phyloP scores from a whole-genome alignment of 1,140 invertebrate genomes.

The Anagrus nilaparvatae region DNA sequence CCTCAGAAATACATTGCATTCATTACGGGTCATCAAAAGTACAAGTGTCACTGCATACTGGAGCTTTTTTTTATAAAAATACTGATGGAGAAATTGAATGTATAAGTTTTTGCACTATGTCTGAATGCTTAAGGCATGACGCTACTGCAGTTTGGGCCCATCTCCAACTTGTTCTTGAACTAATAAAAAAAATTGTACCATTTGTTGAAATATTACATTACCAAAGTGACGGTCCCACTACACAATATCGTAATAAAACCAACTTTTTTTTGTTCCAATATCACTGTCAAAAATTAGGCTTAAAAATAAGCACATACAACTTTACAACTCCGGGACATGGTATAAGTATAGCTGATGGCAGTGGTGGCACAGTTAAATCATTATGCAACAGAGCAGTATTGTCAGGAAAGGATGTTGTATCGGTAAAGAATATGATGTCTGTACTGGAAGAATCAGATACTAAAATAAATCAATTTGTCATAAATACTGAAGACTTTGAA shows the following conservation, averaged over 20 bases:
- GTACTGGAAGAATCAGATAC: too few species aligned
- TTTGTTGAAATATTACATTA: conserved; percentile 3
- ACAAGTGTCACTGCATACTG: conserved; percentile 16
- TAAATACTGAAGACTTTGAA: too few species aligned
- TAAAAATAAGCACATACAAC: conserved; percentile 9
- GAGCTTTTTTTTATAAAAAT: conserved; percentile 7
- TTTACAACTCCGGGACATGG: conserved; percentile 14
- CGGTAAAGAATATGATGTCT: conserved; percentile 11
- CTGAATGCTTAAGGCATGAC: conserved; percentile 9
- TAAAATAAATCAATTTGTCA: too few species aligned
- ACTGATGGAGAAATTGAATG: background rate
- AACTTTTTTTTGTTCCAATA: conserved; percentile 11
- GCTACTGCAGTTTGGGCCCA: conserved; percentile 8
- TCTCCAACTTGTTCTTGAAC: conserved; percentile 5
- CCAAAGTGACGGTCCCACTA: conserved; percentile 11
- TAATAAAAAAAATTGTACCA: conserved; percentile 3
- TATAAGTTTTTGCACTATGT: conserved; percentile 7
- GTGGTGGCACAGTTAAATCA: conserved; percentile 11
- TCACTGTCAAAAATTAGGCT: conserved; percentile 3
- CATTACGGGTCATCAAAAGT: conserved; percentile 8
- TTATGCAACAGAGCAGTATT: conserved; percentile 10
- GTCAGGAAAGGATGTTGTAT: conserved; percentile 12
- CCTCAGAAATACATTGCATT: background rate
- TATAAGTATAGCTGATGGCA: conserved; percentile 13
- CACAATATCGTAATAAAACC: conserved; percentile 14